Conservation (phyloP, 2,888 invertebrate species). For the Macropis europaea region DNA sequence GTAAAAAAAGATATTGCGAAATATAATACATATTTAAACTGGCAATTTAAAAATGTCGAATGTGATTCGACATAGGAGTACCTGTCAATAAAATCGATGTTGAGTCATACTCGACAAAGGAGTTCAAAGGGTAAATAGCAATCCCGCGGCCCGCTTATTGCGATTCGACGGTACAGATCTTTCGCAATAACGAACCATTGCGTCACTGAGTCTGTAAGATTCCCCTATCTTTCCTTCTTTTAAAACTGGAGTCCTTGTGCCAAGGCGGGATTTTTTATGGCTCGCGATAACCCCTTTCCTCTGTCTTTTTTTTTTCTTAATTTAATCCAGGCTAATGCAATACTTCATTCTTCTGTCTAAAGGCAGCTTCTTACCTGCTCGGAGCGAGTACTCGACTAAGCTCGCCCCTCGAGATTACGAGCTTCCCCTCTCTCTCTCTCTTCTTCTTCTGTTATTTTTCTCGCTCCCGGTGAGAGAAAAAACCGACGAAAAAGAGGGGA, state of each 20-base stretch:
- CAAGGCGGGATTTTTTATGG: conserved; percentile 21
- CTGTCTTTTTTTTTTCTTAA: conserved; percentile 42
- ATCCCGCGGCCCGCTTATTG: no score
- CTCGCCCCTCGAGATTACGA: conserved; percentile 54
- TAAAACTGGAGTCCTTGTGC: background rate
- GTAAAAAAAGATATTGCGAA: no score
- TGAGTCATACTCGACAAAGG: no score
- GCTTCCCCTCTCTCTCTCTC: background rate
- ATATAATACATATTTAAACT: no score
- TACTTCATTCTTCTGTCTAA: conserved; percentile 55
- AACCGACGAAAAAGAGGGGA: conserved; percentile 2
- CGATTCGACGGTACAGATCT: no score
- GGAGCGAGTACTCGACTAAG: conserved; percentile 47
- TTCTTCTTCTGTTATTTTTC: background rate
- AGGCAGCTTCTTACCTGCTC: conserved; percentile 37
- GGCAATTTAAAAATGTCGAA: no score
- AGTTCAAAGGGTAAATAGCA: no score
- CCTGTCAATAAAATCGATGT: no score
- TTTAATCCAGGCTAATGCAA: conserved; percentile 58
- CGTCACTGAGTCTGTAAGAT: no score
- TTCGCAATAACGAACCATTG: no score
- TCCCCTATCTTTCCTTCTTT: background rate
- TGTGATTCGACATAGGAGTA: no score
- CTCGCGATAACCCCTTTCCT: conserved; percentile 21
- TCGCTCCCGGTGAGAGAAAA: background rate